Base-by-base conservation (phyloP, 2,113 vertebrate species). In the Noturus placidus region DNA sequence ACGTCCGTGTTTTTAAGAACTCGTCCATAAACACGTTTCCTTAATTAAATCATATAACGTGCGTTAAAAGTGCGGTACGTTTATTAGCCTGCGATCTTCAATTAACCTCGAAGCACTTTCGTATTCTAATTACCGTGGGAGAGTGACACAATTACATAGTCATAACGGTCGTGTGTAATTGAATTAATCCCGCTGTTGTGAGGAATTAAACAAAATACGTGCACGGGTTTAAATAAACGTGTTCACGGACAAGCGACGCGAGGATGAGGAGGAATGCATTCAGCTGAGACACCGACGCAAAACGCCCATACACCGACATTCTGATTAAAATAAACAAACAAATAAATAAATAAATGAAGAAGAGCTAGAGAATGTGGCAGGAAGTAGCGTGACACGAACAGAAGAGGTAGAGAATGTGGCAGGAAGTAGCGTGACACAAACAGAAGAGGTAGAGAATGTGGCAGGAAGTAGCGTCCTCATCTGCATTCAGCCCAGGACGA, bases 151-250 rank as follows among this genome's bases (percentile, higher is more conserved):
- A 84, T 90, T 88, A 90, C 56, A 84, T 57, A 63, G 50, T 84
- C 88, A 72, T 84, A 83, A 80, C 15, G 76, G 22, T 84, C 85
- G 77, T 33, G 85, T 86, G 88, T 90, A 81, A 88, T 88, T 90
- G 83, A 82, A 91, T 91, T 90, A 91, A 86, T 85, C 87, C 33
- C 27, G 86, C 56, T 88, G 72, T 79, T 82, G 72, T 56, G 89
- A 57, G 86, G 65, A 52, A 72, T 86, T 50, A 83, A 89, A 86
- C 50, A 63, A 63, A 82, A 88, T 83, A 33, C 30, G 57, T 86
- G 79, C 87, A 82, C 84, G 82, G 52, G 85, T 88, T 46, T 69
- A 86, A 90, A 88, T 72, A 77, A 86, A 87, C 79, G 30, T 46
- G 35, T 84, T 67, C 83, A 82, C 67, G 87, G 54, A 69, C 72